Conservation (phyloP, 2,888 invertebrate species). For the Phalera bucephala region DNA sequence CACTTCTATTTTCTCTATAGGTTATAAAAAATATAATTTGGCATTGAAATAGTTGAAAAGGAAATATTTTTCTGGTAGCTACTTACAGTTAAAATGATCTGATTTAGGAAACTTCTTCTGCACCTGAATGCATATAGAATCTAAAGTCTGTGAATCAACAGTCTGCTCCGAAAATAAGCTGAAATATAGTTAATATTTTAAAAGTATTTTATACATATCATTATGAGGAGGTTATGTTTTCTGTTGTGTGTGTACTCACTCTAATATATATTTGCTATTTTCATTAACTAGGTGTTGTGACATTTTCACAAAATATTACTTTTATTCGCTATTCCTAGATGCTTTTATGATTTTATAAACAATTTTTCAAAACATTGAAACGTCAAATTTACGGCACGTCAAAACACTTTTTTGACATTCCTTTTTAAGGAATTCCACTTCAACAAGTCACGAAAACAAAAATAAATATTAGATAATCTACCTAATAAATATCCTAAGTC, state of each 20-base stretch:
- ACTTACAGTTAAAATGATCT: constrained; percentile 89
- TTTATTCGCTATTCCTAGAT: neutral
- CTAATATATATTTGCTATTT: constrained; percentile 77
- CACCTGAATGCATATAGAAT: constrained; percentile 88
- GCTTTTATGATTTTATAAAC: constrained; percentile 2
- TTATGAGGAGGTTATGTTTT: constrained; percentile 30
- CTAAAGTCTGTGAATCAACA: constrained; percentile 89
- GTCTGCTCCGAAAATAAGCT: constrained; percentile 89
- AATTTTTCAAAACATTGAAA: constrained; percentile 21
- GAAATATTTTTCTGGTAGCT: constrained; percentile 1
- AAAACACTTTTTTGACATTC: constrained; percentile 15
- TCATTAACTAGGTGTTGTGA: constrained; percentile 71
- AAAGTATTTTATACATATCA: constrained; percentile 6
- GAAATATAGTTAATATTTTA: constrained; percentile 39
- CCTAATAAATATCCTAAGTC: too few relatives aligned
- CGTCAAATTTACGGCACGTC: constrained; percentile 13
- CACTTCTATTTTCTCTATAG: too few relatives aligned
- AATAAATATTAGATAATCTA: too few relatives aligned
- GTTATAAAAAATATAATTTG: too few relatives aligned
- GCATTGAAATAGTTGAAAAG: too few relatives aligned
- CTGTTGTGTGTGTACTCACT: constrained; percentile 63
- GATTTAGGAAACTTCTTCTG: constrained; percentile 90
- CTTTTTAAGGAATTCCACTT: too few relatives aligned
- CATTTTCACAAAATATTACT: constrained; percentile 41
- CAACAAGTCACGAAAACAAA: too few relatives aligned